Percentiles rank a stretch among this genome's conserved stretches.
Conservation (phyloP, 2,888 invertebrate genomes). For the Bugulina stolonifera region DNA sequence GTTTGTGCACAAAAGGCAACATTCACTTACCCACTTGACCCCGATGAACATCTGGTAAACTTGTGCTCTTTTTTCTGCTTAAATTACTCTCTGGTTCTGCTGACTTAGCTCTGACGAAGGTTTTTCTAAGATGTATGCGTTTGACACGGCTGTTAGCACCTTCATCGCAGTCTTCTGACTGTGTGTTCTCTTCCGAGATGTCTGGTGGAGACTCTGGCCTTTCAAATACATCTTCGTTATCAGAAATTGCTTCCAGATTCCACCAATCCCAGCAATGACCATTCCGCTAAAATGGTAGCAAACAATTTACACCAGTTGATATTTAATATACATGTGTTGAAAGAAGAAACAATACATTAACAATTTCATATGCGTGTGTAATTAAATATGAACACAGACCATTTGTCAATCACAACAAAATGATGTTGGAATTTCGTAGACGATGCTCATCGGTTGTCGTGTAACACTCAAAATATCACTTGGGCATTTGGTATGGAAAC, state of each 20-base stretch:
- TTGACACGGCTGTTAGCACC: not conserved
- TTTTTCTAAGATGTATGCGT: not conserved
- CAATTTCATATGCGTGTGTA: too few species aligned
- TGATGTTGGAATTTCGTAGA: too few species aligned
- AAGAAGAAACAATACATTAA: too few species aligned
- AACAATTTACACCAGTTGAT: too few species aligned
- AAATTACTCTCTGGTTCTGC: conserved; percentile 16
- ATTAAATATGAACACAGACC: too few species aligned
- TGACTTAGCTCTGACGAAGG: conserved; percentile 7
- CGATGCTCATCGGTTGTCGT: too few species aligned
- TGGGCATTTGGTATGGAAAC: too few species aligned
- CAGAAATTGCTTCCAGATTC: conserved; percentile 19
- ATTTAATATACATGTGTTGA: too few species aligned
- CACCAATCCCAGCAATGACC: conserved; percentile 24
- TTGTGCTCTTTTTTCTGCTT: not conserved
- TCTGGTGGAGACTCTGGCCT: not conserved
- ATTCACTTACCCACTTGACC: conserved; percentile 18
- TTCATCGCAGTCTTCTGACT: not conserved
- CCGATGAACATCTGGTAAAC: conserved; percentile 9
- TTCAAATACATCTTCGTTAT: conserved; percentile 23
- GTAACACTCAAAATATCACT: too few species aligned
- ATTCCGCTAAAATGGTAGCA: not conserved
- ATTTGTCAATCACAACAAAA: too few species aligned
- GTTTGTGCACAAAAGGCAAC: too few species aligned
- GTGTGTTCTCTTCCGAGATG: not conserved